Base-by-base conservation (phyloP, 2,113 vertebrate genomes). In the Irena cyanogastra region DNA sequence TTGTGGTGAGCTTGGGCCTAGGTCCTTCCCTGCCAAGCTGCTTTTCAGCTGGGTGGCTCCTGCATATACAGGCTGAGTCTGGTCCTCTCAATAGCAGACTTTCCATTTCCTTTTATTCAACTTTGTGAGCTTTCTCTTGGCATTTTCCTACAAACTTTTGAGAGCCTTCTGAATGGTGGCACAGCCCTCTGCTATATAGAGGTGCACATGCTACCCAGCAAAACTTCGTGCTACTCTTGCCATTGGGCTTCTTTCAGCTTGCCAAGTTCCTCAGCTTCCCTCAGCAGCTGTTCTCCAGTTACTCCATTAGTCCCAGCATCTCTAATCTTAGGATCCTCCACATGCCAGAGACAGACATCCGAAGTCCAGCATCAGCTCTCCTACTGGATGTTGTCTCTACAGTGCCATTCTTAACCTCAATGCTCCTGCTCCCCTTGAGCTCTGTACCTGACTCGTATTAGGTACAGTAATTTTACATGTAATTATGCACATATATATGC, bases 381-480 rank as follows among this genome's bases (percentile, higher is more conserved):
- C 42, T 79, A 26, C 23, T 11, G 7, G 6, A 1, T 76, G 9
- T 33, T 23, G 26, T 16, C 61, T 35, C 26, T 39, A 41, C 35
- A 37, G 7, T 45, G 53, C 31, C 13, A 27, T n/a, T 60, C 22
- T 61, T 41, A 65, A 77, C 2, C 16, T 11, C 7, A 26, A 0
- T 9, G 14, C 42, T 66, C 8, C 37, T 31, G 37, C 15, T 74
- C 11, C 19, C 7, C n/a, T 83, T 3, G 3, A 45, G n/a, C 27
- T 69, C 63, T 0, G 0, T 39, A 47, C 33, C 33, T 59, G 56
- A 53, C n/a, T 77, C 0, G 0, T 31, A 53, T 23, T 57, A 21
- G 31, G 23, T 54, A 19, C 7, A 26, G 45, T 33, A 61, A 12
- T 27, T 85, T 78, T 60, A 56, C 4, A 31, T 10, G 18, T 20